Evolutionary conservation across 2,113 vertebrate species (phyloP), one percentile per base, ranked within the genome.

Genomic region (Erythrolamprus reginae): DNA sequence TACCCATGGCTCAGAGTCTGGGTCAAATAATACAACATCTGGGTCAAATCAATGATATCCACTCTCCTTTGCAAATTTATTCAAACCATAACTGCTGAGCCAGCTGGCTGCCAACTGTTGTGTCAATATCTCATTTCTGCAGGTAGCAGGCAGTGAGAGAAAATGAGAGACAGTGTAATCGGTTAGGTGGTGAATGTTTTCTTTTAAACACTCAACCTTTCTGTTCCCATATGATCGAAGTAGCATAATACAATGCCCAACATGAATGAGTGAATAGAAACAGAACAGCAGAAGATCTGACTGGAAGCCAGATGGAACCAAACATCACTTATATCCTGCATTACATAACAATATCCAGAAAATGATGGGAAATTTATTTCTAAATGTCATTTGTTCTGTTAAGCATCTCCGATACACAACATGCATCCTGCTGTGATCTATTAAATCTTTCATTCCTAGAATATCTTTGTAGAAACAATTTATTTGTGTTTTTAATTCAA

Each of bases 21-120:
- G 53, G 86, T 88, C 90, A 91, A 88, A 88, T 91, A 88, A 88
- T 88, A 45, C 70, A 88, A 91, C 90, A 91, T 91, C 90, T 91
- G 90, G 86, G 86, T 88, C 90, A 91, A 42, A 88, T 91, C 70
- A 82, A 24, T 83, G 56, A 82, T 47, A 91, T 90, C 87, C 87
- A 58, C 45, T 91, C 86, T 58, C 53, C 70, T 83, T 53, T 61
- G 53, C 70, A 88, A 53, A 87, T 83, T 77, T 91, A 45, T 83
- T 87, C 65, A 82, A 83, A 88, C 82, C 90, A 88, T 38, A 61
- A 55, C 5, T 83, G 52, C 52, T 88, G 86, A 88, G 70, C 86
- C 52, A 91, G 90, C 83, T 91, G 53, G 70, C 86, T 83, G 90
- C 50, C 86, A 88, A 88, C 52, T 53, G 28, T 77, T 91, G 52